These are phyloP conservation scores for Harpagoxenus sublaevis DNA, from an alignment of 2,888 invertebrate species.

Conservation along the genomic window DNA sequence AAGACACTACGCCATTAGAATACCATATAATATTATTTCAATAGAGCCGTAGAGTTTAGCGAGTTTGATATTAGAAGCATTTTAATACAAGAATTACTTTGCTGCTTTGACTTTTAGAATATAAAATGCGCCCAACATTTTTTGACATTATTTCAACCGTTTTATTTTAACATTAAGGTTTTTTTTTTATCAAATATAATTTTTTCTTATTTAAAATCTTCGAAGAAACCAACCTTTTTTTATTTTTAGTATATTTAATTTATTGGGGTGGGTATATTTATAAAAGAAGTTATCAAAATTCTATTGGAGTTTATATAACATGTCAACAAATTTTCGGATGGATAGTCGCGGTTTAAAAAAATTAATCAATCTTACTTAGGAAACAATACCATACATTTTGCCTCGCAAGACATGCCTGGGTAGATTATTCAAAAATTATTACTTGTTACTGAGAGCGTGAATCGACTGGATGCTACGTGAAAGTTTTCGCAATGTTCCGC, in stretches of 20 bases:
- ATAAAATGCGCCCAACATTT: not conserved
- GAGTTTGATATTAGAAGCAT: slow-evolving; percentile 71
- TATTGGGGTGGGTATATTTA: too few species aligned
- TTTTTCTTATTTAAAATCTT: too few species aligned
- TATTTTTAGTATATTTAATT: too few species aligned
- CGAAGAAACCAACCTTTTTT: too few species aligned
- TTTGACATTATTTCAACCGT: too few species aligned
- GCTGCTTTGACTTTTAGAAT: not conserved
- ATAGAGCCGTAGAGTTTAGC: slow-evolving; percentile 53
- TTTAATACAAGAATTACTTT: slow-evolving; percentile 67
- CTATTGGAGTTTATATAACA: not conserved
- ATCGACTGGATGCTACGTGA: slow-evolving; percentile 10
- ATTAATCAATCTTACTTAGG: slow-evolving; percentile 55
- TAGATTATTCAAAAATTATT: slow-evolving; percentile 61
- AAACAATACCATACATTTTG: slow-evolving; percentile 30
- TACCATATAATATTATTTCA: slow-evolving; percentile 69
- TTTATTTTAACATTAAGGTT: not conserved
- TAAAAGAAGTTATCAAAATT: too few species aligned
- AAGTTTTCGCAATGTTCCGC: slow-evolving; percentile 36
- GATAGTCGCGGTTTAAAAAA: slow-evolving; percentile 20
- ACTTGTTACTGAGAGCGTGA: slow-evolving; percentile 38
- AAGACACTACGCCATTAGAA: slow-evolving; percentile 65
- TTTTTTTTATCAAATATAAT: not conserved
- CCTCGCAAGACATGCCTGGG: not conserved
- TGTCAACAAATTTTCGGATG: not conserved